Conservation (phyloP, 2,113 vertebrate species). For the Lampris megalopsis region DNA sequence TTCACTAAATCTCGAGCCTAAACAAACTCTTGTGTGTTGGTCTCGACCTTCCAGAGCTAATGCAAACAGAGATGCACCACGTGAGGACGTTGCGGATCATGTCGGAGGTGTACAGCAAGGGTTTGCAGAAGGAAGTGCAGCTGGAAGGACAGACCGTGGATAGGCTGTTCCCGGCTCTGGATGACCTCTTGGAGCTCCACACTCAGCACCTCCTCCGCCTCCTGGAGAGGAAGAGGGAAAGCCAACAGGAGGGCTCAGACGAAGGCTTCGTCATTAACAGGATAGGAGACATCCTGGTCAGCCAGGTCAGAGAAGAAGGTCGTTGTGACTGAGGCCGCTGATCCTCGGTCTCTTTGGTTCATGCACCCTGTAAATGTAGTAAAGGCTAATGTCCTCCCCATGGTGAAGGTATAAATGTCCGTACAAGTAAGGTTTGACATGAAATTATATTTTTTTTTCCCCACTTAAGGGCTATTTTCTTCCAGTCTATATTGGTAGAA, state of each 20-base stretch:
- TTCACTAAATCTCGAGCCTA: too few relatives aligned
- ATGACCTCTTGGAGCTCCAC: constrained; percentile 92
- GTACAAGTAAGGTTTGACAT: too few relatives aligned
- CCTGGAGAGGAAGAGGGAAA: constrained; percentile 92
- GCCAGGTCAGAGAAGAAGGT: constrained; percentile 84
- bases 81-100: constrained; percentile 95
- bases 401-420: too few relatives aligned
- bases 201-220: constrained; percentile 90
- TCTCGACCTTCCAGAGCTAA: constrained; percentile 84
- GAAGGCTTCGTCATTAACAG: constrained; percentile 88
- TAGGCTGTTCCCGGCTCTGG: constrained; percentile 91
- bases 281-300: constrained; percentile 92
- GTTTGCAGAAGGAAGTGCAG: constrained; percentile 90
- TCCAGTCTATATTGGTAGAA: too few relatives aligned
- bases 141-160: constrained; percentile 88
- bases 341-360: too few relatives aligned
- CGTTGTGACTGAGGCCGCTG: too few relatives aligned
- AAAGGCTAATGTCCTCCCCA: too few relatives aligned
- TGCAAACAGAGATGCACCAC: constrained; percentile 98
- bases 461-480: too few relatives aligned
- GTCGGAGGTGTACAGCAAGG: constrained; percentile 93
- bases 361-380: too few relatives aligned
- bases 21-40: too few relatives aligned
- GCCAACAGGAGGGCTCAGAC: constrained; percentile 75
- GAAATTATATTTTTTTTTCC: too few relatives aligned